Base-by-base conservation (phyloP, 2,888 invertebrate species). In the Psylliodes chrysocephalus region DNA sequence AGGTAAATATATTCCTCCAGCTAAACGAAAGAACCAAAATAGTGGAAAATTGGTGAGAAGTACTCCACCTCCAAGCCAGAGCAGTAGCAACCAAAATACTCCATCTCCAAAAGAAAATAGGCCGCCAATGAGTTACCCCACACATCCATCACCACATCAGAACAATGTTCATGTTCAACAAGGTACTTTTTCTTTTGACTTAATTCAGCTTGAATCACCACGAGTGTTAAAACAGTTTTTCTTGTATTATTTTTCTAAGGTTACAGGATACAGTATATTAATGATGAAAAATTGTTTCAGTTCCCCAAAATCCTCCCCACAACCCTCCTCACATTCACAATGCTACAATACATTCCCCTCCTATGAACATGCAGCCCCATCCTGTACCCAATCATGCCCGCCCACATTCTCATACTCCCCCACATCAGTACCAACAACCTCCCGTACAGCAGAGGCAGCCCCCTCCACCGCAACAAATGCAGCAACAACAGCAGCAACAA, bases 1-100 rank as follows among this genome's bases (percentile, higher is more conserved):
- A 67, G 89, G 88, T 28, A 91, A 91, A 81, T 92, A 92, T 82
- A 88, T 92, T 67, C 91, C 92, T 66, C 92, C 93, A 15, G 89
- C 90, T 66, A 93, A 92, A 83, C 87, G 93, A 79, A 92, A 93
- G 85, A 87, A 86, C 70, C 82, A 82, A 53, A 80, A 87, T 81
- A 82, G 86, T 38, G 89, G 90, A 47, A 91, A 91, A 79, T 77
- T 91, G 60, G 87, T 90, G 73, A 88, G 91, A 35, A 86, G 86
- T 63, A 86, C 87, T 1, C 86, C 87, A 38, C 86, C 87, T 17
- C 79, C 82, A 17, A 75, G 75, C 53, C 64, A 71, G 12, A 71
- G 73, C 44, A 66, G 83, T 78, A 57, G 81, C 77, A 68, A 47
- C 28, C 53, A 81, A 77, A 70, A 69, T 42, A 71, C 83, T 78